Percentiles rank a stretch among this genome's conserved stretches.
phyloP scores from a whole-genome alignment of 2,113 vertebrate species.

The Misgurnus anguillicaudatus region DNA sequence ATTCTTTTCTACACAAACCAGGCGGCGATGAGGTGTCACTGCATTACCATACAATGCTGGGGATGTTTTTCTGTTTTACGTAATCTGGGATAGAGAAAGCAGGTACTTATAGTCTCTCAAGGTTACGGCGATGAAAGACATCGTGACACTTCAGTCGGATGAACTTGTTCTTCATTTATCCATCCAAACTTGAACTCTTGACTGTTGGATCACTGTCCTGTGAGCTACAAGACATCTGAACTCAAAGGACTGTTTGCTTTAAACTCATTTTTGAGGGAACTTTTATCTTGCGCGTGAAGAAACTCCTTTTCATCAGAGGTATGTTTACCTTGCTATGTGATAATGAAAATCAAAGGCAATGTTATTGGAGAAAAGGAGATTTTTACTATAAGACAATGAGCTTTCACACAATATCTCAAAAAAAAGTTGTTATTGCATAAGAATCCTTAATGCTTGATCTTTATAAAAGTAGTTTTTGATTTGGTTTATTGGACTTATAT shows the following conservation, averaged over 20 bases:
- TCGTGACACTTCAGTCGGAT: slow-evolving; percentile 58
- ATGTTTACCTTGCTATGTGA: slow-evolving; percentile 6
- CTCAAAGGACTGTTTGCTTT: slow-evolving; percentile 45
- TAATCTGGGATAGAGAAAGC: slow-evolving; percentile 61
- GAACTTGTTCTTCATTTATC: slow-evolving; percentile 43
- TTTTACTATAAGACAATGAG: background rate
- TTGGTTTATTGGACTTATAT: too few species aligned
- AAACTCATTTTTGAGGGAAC: slow-evolving; percentile 34
- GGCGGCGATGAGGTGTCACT: slow-evolving; percentile 66
- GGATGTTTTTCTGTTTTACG: slow-evolving; percentile 66
- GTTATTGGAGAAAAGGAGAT: background rate
- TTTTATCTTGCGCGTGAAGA: slow-evolving; percentile 30
- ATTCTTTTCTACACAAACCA: slow-evolving; percentile 61
- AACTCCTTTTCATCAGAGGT: slow-evolving; percentile 27
- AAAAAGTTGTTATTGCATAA: too few species aligned
- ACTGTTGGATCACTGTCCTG: slow-evolving; percentile 61
- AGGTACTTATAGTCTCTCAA: slow-evolving; percentile 68
- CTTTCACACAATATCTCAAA: too few species aligned
- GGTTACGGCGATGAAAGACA: slow-evolving; percentile 72
- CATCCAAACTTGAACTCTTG: slow-evolving; percentile 54
- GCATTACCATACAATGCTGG: slow-evolving; percentile 68
- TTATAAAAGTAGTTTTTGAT: too few species aligned
- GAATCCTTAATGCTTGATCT: too few species aligned
- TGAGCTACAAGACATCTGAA: slow-evolving; percentile 53
- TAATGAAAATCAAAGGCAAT: background rate